These are phyloP conservation scores for Brassicogethes aeneus DNA, from an alignment of 2,888 invertebrate species.

Conservation along the genomic window DNA sequence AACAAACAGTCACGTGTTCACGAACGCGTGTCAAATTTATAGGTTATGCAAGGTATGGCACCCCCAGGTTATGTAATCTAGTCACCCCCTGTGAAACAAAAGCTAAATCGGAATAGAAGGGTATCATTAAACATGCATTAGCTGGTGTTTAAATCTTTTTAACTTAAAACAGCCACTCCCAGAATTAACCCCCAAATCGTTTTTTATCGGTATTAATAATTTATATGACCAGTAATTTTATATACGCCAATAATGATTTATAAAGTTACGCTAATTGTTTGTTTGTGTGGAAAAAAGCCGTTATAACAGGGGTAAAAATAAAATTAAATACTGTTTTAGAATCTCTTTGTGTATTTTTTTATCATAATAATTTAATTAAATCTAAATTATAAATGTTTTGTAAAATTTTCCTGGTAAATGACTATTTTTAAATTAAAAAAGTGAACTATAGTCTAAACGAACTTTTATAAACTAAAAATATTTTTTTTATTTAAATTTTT, in stretches of 20 bases:
- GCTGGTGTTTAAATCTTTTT: constrained; percentile 27
- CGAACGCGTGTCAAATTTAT: not conserved
- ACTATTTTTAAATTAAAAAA: too few species aligned
- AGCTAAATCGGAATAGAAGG: constrained; percentile 29
- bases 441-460: too few species aligned
- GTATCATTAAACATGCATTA: constrained; percentile 38
- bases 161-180: constrained; percentile 29
- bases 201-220: not conserved
- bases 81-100: constrained; percentile 32
- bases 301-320: too few species aligned
- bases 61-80: not conserved
- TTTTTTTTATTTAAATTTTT: too few species aligned
- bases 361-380: too few species aligned
- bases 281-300: constrained; percentile 20
- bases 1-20: not conserved
- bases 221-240: constrained; percentile 5
- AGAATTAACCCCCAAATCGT: constrained; percentile 12
- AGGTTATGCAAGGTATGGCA: not conserved
- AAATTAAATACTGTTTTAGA: too few species aligned
- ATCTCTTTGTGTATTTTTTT: too few species aligned
- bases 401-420: too few species aligned
- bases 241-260: constrained; percentile 13
- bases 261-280: constrained; percentile 16
- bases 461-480: too few species aligned
- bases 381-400: too few species aligned